Evolutionary conservation across 2,888 invertebrate species (phyloP).

Genomic region (Philaethria dido): DNA sequence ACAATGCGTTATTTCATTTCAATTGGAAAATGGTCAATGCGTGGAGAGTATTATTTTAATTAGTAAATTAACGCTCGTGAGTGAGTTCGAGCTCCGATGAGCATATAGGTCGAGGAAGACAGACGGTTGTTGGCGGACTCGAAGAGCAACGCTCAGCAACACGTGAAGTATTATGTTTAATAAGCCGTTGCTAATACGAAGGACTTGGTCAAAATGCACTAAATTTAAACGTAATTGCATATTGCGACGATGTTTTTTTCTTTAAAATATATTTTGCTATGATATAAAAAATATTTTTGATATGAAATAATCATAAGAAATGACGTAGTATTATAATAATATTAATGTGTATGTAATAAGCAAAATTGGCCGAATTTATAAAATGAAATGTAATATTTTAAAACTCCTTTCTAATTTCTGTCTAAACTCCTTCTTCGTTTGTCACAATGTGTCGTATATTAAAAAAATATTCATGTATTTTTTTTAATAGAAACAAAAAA

Average conservation of each 20-base stretch:
- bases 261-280: too few species aligned
- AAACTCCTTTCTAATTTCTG: too few species aligned
- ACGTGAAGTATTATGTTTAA: constrained; percentile 30
- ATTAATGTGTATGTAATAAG: background rate
- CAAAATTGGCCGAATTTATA: background rate
- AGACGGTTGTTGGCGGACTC: constrained; percentile 39
- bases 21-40: constrained; percentile 38
- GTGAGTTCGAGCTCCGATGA: constrained; percentile 42
- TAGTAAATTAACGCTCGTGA: constrained; percentile 45
- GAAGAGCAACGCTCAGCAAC: constrained; percentile 30
- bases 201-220: background rate
- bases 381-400: too few species aligned
- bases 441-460: too few species aligned
- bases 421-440: too few species aligned
- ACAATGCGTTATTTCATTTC: constrained; percentile 21
- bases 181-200: constrained; percentile 29
- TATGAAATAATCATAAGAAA: too few species aligned
- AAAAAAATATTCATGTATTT: too few species aligned
- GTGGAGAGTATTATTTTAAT: constrained; percentile 41
- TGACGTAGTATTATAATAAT: background rate
- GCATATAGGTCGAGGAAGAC: constrained; percentile 45
- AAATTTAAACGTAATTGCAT: background rate
- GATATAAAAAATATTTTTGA: too few species aligned
- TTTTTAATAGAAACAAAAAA: background rate
- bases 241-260: too few species aligned